Evolutionary conservation across 2,113 vertebrate genomes (phyloP).

Genomic region (Catharus bicknelli): DNA sequence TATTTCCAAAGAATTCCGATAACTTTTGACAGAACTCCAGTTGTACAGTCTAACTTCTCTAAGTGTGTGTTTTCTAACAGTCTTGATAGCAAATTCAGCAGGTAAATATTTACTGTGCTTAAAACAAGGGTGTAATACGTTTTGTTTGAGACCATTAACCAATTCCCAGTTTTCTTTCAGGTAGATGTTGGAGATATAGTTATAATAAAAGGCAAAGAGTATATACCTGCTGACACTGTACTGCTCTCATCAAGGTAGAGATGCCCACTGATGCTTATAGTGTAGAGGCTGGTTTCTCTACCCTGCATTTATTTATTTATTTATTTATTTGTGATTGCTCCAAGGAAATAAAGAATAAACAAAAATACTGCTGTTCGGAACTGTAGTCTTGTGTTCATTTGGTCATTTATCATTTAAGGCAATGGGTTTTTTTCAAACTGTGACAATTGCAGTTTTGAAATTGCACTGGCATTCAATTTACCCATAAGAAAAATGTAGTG

Average conservation of each 20-base stretch:
- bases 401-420: background rate
- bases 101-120: slow-evolving; percentile 42
- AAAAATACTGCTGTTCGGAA: slow-evolving; percentile 60
- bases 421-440: background rate
- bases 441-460: background rate
- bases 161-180: slow-evolving; percentile 95
- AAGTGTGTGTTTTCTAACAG: background rate
- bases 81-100: slow-evolving; percentile 25
- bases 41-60: background rate
- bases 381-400: background rate
- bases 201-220: slow-evolving; percentile 97
- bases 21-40: background rate
- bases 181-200: slow-evolving; percentile 97
- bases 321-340: slow-evolving; percentile 68
- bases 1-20: background rate
- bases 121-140: slow-evolving; percentile 53
- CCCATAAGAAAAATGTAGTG: background rate
- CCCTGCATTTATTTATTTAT: slow-evolving; percentile 72
- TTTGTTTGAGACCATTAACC: slow-evolving; percentile 79
- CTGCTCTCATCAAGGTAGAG: slow-evolving; percentile 97
- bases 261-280: slow-evolving; percentile 79
- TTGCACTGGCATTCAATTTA: background rate
- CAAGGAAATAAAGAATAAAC: slow-evolving; percentile 89
- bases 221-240: slow-evolving; percentile 94
- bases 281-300: slow-evolving; percentile 82